Evolutionary conservation across 2,888 invertebrate species (phyloP), one percentile per base, ranked within the genome.

Genomic region (Ophion slaviceki): DNA sequence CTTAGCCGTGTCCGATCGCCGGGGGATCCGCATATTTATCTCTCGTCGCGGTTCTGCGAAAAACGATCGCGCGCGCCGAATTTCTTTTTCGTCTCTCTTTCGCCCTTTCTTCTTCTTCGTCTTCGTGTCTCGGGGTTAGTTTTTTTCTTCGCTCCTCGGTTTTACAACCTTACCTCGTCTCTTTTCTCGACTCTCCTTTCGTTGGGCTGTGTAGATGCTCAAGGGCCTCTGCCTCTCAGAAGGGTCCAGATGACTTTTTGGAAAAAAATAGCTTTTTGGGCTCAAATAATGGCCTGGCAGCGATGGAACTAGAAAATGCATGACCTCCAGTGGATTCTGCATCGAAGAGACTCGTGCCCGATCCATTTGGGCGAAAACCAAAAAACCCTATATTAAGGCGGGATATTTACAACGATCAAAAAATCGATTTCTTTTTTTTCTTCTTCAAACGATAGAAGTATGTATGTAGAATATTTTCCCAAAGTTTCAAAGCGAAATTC

Each of bases 41-140:
- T 87, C 83, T 86, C 80, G 80, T 74, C 66, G 86, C 75, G 85
- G 80, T 92, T 90, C 89, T 85, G 80, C 88, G 90, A 89, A 81
- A 81, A 89, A 84, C 87, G 87, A 89, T 90, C 87, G 80, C 76
- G 76, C 87, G 79, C 77, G 76, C 88, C 87, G 84, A 86, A 90
- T 87, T 89, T 87, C 87, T 85, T 72, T 53, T 53, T 53, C 82
- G 53, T 84, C 75, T 78, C 78, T 62, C 79, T 64, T 70, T 64
- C 47, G 61, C 79, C 80, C 11, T 78, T 61, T 66, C 45, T 74
- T 36, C 20, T 24, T 28, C 40, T 45, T 40, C 14, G 17, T 66
- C 57, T 80, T 68, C 53, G 47, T 71, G 68, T 32, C 47, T 82
- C 47, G 57, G 62, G 40, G 2, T 5, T 24, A 17, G 28, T 74